These are phyloP conservation scores for Ceramica pisi DNA, from an alignment of 2,888 invertebrate genomes.

Conservation along the genomic window DNA sequence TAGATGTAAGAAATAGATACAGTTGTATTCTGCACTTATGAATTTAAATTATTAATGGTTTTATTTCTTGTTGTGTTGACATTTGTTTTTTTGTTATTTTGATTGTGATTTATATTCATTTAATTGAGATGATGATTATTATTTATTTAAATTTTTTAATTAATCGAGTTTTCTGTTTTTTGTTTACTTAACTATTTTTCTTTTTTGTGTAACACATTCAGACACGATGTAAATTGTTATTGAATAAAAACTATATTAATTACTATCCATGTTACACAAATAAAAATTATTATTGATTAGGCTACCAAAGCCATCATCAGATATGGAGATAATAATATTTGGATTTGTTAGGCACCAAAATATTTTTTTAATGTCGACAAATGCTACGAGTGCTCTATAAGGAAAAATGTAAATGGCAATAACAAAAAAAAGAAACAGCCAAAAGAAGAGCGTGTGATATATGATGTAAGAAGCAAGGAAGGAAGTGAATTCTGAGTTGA, in stretches of 20 bases:
- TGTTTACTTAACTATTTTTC: too few relatives aligned
- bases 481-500: background rate
- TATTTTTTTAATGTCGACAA: background rate
- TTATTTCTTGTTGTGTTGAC: too few relatives aligned
- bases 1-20: background rate
- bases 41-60: too few relatives aligned
- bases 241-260: too few relatives aligned
- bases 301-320: background rate
- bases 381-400: background rate
- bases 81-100: too few relatives aligned
- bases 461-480: background rate
- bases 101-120: too few relatives aligned
- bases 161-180: too few relatives aligned
- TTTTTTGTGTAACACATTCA: too few relatives aligned
- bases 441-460: background rate
- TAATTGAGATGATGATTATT: background rate
- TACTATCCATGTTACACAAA: too few relatives aligned
- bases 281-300: background rate
- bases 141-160: background rate
- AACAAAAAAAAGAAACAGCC: background rate
- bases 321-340: background rate
- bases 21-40: background rate
- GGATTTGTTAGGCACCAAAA: background rate
- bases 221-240: too few relatives aligned
- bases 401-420: background rate